These are phyloP conservation scores for Apotomis betuletana DNA, from an alignment of 2,888 invertebrate genomes.

Conservation along the genomic window DNA sequence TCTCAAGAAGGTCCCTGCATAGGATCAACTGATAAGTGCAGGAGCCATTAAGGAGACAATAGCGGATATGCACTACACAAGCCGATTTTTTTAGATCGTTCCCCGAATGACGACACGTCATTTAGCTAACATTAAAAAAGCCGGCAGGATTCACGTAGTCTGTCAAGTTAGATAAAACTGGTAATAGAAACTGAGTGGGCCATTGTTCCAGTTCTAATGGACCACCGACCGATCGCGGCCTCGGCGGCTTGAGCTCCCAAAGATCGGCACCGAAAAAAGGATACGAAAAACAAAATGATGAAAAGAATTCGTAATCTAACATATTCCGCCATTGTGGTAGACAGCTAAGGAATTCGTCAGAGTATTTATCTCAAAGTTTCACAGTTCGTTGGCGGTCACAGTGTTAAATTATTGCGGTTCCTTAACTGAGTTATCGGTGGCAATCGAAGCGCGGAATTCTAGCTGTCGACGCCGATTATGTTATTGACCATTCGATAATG, in stretches of 20 bases:
- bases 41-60: slow-evolving; percentile 36
- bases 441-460: slow-evolving; percentile 37
- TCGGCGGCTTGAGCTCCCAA: slow-evolving; percentile 66
- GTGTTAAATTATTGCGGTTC: slow-evolving; percentile 67
- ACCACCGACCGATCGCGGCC: slow-evolving; percentile 73
- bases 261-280: slow-evolving; percentile 70
- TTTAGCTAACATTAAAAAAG: slow-evolving; percentile 59
- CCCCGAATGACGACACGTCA: slow-evolving; percentile 56
- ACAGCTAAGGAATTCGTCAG: slow-evolving; percentile 76
- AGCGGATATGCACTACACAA: slow-evolving; percentile 30
- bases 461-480: slow-evolving; percentile 35
- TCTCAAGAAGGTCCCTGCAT: slow-evolving; percentile 16
- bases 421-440: slow-evolving; percentile 64
- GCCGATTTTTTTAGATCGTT: slow-evolving; percentile 42
- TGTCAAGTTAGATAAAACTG: slow-evolving; percentile 78
- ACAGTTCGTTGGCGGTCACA: slow-evolving; percentile 74
- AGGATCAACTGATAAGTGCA: slow-evolving; percentile 31
- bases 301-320: slow-evolving; percentile 45
- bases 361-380: slow-evolving; percentile 78
- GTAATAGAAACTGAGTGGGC: slow-evolving; percentile 75
- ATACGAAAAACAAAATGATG: slow-evolving; percentile 62
- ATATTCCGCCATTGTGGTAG: slow-evolving; percentile 72
- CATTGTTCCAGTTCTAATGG: slow-evolving; percentile 79
- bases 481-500: slow-evolving; percentile 14
- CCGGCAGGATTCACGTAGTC: slow-evolving; percentile 76